Base-by-base conservation (phyloP, 2,888 invertebrate genomes). In the Polydrusus tereticollis region DNA sequence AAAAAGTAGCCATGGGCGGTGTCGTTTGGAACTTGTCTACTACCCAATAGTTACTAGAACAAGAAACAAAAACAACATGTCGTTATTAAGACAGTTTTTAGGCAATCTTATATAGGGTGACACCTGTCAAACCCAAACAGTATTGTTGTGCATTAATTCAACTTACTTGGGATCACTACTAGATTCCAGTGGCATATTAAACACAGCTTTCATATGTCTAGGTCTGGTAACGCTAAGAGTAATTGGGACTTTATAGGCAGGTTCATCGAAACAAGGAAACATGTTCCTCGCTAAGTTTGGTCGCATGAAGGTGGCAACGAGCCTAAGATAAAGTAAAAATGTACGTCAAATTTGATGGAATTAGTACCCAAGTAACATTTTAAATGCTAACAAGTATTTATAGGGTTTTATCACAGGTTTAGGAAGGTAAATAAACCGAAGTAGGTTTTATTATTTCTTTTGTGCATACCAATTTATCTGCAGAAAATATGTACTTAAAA, bases 241-340 rank as follows among this genome's bases (percentile, higher is more conserved):
- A 79, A 93, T 92, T 0, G 91, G 90, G 0, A 92, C 91, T 85
- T 94, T 95, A 80, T 90, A 91, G 0, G 88, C 89, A 0, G 94
- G 93, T 79, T 94, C 93, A 81, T 94, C 94, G 82, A 94, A 93
- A 79, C 94, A 94, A 0, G 94, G 94, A 82, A 95, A 94, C 77
- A 94, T 87, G 18, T 88, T 88, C n/a, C 93, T 87, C 0, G 94
- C 94, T 80, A 93, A 89, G 82, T 92, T 91, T 0, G 93, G 91
- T 41, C 92, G 87, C 73, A 94, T 86, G 79, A 92, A 89, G 0
- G 93, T 91, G 0, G 90, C 92, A 16, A 91, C 88, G 79, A 92
- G 91, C 73, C 75, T 75, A 55, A 0, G 43, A 55, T 10, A 33
- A 57, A n/a, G 6, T 52, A 52, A 21, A 6, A n/a, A n/a, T n/a